Percentiles rank a stretch among this genome's conserved stretches.
These are phyloP conservation scores for Sporophila hypoxantha DNA, from an alignment of 2,113 vertebrate species.

Conservation along the genomic window DNA sequence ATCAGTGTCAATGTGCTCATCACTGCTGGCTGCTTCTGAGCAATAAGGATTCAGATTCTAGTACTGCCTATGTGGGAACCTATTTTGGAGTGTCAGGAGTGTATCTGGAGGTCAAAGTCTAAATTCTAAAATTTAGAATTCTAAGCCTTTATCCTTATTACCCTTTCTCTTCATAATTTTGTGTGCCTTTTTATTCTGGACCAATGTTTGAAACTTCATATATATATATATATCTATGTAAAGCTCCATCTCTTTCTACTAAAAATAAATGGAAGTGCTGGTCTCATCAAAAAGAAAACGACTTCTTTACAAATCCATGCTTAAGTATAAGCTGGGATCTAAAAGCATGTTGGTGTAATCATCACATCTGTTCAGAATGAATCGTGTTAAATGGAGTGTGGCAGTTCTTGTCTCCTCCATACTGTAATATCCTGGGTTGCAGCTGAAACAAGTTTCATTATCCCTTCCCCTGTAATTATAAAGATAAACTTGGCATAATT, in stretches of 20 bases:
- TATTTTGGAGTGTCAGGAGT: not conserved
- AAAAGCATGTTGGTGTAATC: not conserved
- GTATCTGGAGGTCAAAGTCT: not conserved
- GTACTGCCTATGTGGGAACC: not conserved
- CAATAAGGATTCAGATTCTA: not conserved
- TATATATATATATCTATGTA: not conserved
- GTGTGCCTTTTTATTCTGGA: not conserved
- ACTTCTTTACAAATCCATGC: not conserved
- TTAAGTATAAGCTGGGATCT: not conserved
- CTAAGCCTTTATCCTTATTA: not conserved
- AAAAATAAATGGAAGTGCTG: not conserved
- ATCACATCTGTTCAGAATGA: not conserved
- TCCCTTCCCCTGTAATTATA: not conserved
- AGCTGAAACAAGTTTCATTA: not conserved
- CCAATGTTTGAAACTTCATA: not conserved
- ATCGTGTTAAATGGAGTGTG: not conserved
- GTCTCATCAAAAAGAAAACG: not conserved
- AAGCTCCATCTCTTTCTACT: not conserved
- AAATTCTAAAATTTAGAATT: not conserved
- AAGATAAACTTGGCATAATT: not conserved
- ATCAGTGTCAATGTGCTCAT: accelerated
- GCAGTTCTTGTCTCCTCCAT: not conserved
- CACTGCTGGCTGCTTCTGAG: not conserved
- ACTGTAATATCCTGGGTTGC: not conserved
- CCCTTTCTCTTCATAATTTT: not conserved